These are phyloP conservation scores for Nomada lathburiana DNA, from an alignment of 2,888 invertebrate genomes.

Conservation along the genomic window DNA sequence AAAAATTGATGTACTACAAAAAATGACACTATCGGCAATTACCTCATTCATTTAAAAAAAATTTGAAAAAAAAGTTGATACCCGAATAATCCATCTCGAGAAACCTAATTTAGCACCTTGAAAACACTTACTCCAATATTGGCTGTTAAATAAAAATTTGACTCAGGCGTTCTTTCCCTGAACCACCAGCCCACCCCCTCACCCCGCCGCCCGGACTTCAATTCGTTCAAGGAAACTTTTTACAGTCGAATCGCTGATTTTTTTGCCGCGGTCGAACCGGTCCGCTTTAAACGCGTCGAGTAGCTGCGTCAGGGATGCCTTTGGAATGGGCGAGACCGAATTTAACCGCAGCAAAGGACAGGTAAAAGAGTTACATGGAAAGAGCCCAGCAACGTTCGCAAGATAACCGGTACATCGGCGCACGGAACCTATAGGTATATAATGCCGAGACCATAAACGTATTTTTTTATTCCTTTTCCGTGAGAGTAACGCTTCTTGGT, in stretches of 20 bases:
- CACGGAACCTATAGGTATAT: slow-evolving; percentile 74
- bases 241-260: slow-evolving; percentile 23
- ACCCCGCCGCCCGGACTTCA: background rate
- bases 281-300: slow-evolving; percentile 38
- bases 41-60: no score
- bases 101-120: no score
- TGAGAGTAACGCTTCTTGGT: slow-evolving; percentile 67
- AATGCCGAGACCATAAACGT: slow-evolving; percentile 75
- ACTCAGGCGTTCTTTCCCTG: background rate
- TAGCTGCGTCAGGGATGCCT: slow-evolving; percentile 46
- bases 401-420: slow-evolving; percentile 78
- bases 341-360: slow-evolving; percentile 61
- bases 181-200: background rate
- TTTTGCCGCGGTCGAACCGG: slow-evolving; percentile 29
- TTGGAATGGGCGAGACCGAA: slow-evolving; percentile 56
- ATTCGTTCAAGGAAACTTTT: slow-evolving; percentile 3
- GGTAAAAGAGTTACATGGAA: slow-evolving; percentile 59
- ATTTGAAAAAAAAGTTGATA: no score
- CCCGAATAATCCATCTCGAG: no score
- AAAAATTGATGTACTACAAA: no score
- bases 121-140: no score
- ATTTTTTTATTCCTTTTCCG: slow-evolving; percentile 76
- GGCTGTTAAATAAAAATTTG: no score
- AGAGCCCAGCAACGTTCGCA: slow-evolving; percentile 62
- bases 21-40: no score